These are phyloP conservation scores for Phoronis australis DNA, from an alignment of 2,888 invertebrate genomes.

Conservation along the genomic window DNA sequence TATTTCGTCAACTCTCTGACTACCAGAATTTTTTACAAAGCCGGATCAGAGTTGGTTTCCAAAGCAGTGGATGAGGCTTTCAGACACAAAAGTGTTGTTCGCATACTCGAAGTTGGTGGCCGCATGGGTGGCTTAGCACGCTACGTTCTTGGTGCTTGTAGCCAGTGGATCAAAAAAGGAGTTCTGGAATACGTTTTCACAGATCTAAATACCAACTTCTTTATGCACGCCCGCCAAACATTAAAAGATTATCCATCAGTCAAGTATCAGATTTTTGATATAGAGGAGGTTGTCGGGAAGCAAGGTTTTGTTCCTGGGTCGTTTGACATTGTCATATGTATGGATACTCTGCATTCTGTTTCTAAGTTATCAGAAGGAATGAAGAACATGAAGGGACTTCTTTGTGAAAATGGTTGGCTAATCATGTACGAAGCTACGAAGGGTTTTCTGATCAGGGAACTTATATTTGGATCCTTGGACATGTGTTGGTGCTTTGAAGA, in stretches of 20 bases:
- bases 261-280: slow-evolving; percentile 4
- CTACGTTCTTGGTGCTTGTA: slow-evolving; percentile 2
- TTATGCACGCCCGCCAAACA: slow-evolving; percentile 3
- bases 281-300: slow-evolving; percentile 2
- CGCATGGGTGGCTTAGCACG: slow-evolving; percentile 6
- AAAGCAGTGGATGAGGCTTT: slow-evolving; percentile 3
- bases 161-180: slow-evolving; percentile 4
- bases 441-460: slow-evolving; percentile 4
- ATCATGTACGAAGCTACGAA: slow-evolving; percentile 6
- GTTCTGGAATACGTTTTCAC: slow-evolving; percentile 6
- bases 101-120: slow-evolving; percentile 8
- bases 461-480: slow-evolving; percentile 9
- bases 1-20: slow-evolving; percentile 8
- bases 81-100: slow-evolving; percentile 4
- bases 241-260: slow-evolving; percentile 5
- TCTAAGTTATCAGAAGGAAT: not conserved
- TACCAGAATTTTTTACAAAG: slow-evolving; percentile 5
- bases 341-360: slow-evolving; percentile 7
- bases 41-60: slow-evolving; percentile 1
- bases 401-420: slow-evolving; percentile 7
- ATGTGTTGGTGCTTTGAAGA: slow-evolving; percentile 10
- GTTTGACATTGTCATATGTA: slow-evolving; percentile 6
- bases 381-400: slow-evolving; percentile 3
- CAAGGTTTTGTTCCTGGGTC: slow-evolving; percentile 2
- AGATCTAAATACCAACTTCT: slow-evolving; percentile 7